Evolutionary conservation across 2,113 vertebrate genomes (phyloP), one percentile per base, ranked within the genome.

Genomic region (Lepus americanus): DNA sequence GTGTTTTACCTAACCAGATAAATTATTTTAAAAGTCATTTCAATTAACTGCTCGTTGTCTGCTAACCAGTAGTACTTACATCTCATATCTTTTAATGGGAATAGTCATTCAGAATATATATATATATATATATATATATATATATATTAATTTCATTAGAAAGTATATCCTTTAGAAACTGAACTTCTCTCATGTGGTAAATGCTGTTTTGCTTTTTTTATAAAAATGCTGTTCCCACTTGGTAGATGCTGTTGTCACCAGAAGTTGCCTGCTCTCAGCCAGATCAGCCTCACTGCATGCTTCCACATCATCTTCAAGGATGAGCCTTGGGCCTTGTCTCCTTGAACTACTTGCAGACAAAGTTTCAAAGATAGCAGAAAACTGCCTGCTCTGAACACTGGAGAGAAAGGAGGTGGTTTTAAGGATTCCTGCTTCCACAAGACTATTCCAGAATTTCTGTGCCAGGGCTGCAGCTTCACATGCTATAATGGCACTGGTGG

Each of bases 381-480:
- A 99, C 29, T 99, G 99, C 89, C 98, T 66, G 99, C 98, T 9
- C 82, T 99, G 97, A 99, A 99, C 98, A 99, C 99, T 0, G 99
- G 99, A 0, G 99, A 99, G 97, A 99, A 99, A 92, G 99, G 99
- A 66, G 99, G 99, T 0, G 99, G 99, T 94, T 99, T 99, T 98
- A 99, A 99, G 97, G 98, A 25, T 44, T 44, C 44, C 6, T 6
- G 6, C 44, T 44, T 44, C 44, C 7, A 44, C 44, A 44, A 6
- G 44, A 93, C 99, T 98, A 99, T 99, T 96, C 99, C 99, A 0
- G 78, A 96, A 0, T 99, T 99, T 96, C 99, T 99, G 99, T 99
- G 99, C 95, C 99, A 99, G 99, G 99, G 99, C 8, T 99, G 99
- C 0, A 99, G 99, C 94, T 99, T 99, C 77, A 99, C 99, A 1